Evolutionary conservation across 1,140 invertebrate genomes (phyloP), one percentile per base, ranked within the genome.

Genomic region (Anastrepha ludens): DNA sequence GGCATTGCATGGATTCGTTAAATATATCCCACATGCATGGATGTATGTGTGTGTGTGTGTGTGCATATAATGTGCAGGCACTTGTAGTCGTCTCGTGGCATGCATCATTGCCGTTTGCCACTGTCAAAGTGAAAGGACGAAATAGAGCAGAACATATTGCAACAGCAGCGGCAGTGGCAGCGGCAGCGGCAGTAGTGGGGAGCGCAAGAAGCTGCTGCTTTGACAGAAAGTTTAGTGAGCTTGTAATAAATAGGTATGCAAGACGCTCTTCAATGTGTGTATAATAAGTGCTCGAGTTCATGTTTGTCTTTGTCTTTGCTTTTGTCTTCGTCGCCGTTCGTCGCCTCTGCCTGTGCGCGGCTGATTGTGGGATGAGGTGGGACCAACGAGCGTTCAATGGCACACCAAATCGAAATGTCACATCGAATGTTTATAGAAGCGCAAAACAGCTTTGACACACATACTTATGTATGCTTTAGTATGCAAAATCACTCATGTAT

Each of bases 71-170:
- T 44, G 70, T 50, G 70, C 41, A 17, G 17, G 74, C 47, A 55
- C 74, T 81, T 81, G 47, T 58, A 13, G 39, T 55, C 74, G 74
- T n/a, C 74, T 81, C 41, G 47, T 55, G 74, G 74, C 74, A 81
- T 81, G 74, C 74, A 81, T 81, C 74, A 81, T 55, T 81, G 74
- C 74, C 74, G 44, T 29, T 81, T 81, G 74, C 74, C 74, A 81
- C 74, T 81, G 74, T 81, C 74, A 81, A 81, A 81, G 74, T 81
- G 74, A 81, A 81, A 81, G 74, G 50, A 81, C 74, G 74, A 81
- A 81, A 81, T 81, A 81, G 74, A 81, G 74, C 74, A 81, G 74
- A 81, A 81, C 47, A 81, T 29, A 81, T 81, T 81, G 70, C 70
- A 47, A 41, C 3, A 7, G 29, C 15, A 9, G 41, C 41, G 17